These are phyloP conservation scores for Protomyctophum bolini DNA, from an alignment of 2,113 vertebrate genomes.

Conservation along the genomic window DNA sequence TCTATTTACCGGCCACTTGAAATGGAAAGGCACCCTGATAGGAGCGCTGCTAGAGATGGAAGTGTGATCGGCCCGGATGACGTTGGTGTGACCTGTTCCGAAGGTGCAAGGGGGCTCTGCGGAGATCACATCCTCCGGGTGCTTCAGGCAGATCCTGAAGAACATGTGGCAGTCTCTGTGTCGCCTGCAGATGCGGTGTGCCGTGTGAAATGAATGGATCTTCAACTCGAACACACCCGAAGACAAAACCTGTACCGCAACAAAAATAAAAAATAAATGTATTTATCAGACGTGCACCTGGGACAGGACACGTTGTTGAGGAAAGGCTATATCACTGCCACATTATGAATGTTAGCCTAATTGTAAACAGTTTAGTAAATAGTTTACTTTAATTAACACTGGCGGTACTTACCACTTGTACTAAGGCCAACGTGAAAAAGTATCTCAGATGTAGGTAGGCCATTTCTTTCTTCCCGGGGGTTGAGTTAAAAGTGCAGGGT, in stretches of 20 bases:
- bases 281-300: not conserved
- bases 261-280: not conserved
- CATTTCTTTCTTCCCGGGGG: constrained; percentile 54
- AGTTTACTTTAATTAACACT: not conserved
- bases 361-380: too few species aligned
- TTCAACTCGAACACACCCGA: constrained; percentile 91
- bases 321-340: too few species aligned
- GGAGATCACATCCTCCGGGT: constrained; percentile 82
- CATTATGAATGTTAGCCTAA: too few species aligned
- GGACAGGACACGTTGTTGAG: not conserved
- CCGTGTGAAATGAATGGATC: constrained; percentile 83
- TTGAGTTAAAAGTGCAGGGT: constrained; percentile 13
- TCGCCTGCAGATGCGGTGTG: constrained; percentile 72
- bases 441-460: constrained; percentile 57
- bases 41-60: constrained; percentile 79
- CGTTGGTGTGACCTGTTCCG: constrained; percentile 83
- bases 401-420: constrained; percentile 62
- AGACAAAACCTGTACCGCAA: constrained; percentile 71
- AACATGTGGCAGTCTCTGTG: constrained; percentile 84
- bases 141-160: constrained; percentile 89
- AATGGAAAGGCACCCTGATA: constrained; percentile 85
- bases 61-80: constrained; percentile 77
- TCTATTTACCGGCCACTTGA: constrained; percentile 88
- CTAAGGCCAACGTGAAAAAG: constrained; percentile 54
- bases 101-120: constrained; percentile 86